phyloP scores from a whole-genome alignment of 2,888 invertebrate species.

The Caenorhabditis wallacei region DNA sequence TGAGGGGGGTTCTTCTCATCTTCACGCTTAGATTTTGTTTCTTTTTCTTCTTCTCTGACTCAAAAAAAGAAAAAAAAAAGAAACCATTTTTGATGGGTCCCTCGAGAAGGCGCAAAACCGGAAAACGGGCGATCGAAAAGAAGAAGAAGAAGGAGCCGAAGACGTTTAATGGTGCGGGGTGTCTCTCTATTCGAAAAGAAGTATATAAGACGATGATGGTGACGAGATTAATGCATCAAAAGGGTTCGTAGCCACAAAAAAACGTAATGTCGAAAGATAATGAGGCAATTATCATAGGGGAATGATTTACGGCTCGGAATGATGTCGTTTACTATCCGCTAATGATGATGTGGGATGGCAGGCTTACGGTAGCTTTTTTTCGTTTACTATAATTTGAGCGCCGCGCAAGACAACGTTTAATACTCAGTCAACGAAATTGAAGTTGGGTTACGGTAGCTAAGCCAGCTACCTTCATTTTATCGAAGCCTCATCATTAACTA shows the following conservation, averaged over 20 bases:
- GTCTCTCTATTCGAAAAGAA: too few relatives aligned
- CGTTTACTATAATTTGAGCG: too few relatives aligned
- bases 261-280: conserved; percentile 9
- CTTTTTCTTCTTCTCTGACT: not conserved
- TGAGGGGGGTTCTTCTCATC: too few relatives aligned
- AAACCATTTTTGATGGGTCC: conserved; percentile 62
- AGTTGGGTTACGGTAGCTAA: too few relatives aligned
- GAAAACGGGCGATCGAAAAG: conserved; percentile 21
- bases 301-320: conserved; percentile 47
- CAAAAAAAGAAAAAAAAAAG: conserved; percentile 18
- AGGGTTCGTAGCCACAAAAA: too few relatives aligned
- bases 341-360: conserved; percentile 35
- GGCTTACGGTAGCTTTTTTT: too few relatives aligned
- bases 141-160: conserved; percentile 12
- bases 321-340: conserved; percentile 24
- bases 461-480: too few relatives aligned
- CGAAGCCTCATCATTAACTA: not conserved
- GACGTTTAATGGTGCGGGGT: conserved; percentile 51
- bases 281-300: conserved; percentile 40
- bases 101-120: conserved; percentile 43
- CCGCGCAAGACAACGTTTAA: too few relatives aligned
- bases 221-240: conserved; percentile 63
- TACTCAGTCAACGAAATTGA: too few relatives aligned
- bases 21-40: not conserved
- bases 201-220: conserved; percentile 45